phyloP scores from a whole-genome alignment of 2,888 invertebrate species.

The Chydorus sphaericus region DNA sequence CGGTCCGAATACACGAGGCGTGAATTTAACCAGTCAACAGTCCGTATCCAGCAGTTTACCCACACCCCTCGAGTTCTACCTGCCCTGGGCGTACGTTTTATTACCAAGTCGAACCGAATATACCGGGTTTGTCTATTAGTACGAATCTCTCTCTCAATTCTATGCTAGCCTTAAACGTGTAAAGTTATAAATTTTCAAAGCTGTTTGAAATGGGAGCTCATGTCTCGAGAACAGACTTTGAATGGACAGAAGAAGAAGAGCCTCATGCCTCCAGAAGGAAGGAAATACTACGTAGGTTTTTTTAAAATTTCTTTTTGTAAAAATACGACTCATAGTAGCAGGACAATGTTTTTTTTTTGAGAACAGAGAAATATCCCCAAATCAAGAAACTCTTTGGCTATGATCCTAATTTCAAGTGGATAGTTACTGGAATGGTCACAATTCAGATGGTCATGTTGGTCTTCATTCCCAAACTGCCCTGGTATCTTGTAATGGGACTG shows the following conservation, averaged over 20 bases:
- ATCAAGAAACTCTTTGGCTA: constrained; percentile 75
- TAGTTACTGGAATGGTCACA: constrained; percentile 71
- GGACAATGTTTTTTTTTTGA: constrained; percentile 6
- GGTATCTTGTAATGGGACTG: constrained; percentile 57
- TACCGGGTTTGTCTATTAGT: no score
- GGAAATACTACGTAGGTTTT: constrained; percentile 65
- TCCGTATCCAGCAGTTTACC: no score
- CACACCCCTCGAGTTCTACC: no score
- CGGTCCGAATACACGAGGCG: no score
- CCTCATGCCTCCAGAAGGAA: constrained; percentile 90
- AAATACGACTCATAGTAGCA: no score
- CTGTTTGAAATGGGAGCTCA: constrained; percentile 90
- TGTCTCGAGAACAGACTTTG: constrained; percentile 87
- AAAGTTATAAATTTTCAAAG: no score
- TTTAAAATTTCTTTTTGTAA: neutral
- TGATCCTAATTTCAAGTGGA: constrained; percentile 87
- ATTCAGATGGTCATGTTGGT: constrained; percentile 61
- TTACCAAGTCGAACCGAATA: no score
- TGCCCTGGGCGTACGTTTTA: no score
- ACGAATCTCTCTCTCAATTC: no score
- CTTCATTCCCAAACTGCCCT: constrained; percentile 59
- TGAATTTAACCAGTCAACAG: no score
- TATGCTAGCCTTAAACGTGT: no score
- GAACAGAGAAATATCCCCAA: constrained; percentile 80
- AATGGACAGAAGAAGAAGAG: constrained; percentile 94